These are phyloP conservation scores for Dendrocincla tyrannina DNA, from an alignment of 2,797 vertebrate genomes.

Conservation along the genomic window DNA sequence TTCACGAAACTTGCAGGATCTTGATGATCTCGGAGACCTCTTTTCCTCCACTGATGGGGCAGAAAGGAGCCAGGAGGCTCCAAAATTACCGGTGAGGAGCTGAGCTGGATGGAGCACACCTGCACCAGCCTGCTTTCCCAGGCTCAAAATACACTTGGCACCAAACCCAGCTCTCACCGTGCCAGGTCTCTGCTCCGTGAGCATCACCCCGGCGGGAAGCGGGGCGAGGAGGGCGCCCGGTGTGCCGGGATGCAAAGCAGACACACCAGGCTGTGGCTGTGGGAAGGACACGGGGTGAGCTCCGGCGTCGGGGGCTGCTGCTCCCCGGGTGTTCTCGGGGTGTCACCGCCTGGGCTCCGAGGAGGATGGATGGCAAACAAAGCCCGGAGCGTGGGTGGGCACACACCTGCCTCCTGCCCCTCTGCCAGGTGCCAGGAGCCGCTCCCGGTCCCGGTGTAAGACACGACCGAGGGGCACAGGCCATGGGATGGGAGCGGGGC, in stretches of 20 bases:
- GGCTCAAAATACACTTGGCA: conserved; percentile 39
- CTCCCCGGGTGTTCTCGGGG: fast-evolving
- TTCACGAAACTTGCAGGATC: background rate
- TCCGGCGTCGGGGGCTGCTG: fast-evolving
- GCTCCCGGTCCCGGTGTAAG: background rate
- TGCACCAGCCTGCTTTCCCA: conserved; percentile 14
- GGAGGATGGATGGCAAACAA: background rate
- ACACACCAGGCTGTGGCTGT: background rate
- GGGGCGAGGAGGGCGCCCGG: background rate
- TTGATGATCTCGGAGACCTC: background rate
- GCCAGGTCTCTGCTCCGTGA: background rate
- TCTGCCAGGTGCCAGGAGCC: fast-evolving
- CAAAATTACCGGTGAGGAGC: background rate
- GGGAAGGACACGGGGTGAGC: background rate
- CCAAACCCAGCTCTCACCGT: background rate
- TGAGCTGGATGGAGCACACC: conserved; percentile 19
- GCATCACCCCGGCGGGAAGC: fast-evolving
- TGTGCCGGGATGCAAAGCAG: background rate
- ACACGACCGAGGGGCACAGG: background rate
- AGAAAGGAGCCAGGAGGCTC: background rate
- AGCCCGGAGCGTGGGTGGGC: background rate
- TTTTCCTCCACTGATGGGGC: background rate
- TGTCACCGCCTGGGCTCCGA: background rate
- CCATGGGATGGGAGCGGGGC: fast-evolving
- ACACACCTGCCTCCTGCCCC: background rate